Conservation (phyloP, 2,888 invertebrate species). For the Listrodromus nycthemerus region DNA sequence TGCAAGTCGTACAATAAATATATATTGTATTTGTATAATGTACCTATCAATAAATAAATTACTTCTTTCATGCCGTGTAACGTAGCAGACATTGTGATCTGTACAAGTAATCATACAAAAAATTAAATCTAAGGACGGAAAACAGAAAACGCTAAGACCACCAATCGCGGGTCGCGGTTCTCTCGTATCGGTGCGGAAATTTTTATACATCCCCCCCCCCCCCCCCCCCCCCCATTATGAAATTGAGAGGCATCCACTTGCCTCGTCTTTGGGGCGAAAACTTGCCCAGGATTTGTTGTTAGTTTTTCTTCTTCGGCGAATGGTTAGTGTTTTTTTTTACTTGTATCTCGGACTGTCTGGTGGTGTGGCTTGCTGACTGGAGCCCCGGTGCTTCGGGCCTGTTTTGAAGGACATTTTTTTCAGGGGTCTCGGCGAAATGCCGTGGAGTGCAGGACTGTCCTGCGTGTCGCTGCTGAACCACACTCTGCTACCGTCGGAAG, state of each 20-base stretch:
- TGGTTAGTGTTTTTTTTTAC: constrained; percentile 70
- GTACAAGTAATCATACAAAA: constrained; percentile 81
- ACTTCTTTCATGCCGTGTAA: constrained; percentile 22
- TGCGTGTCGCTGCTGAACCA: constrained; percentile 85
- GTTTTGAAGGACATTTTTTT: constrained; percentile 90
- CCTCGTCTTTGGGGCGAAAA: constrained; percentile 2
- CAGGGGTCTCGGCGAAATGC: constrained; percentile 89
- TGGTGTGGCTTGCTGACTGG: constrained; percentile 79
- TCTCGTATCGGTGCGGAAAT: constrained; percentile 52
- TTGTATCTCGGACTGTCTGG: constrained; percentile 84
- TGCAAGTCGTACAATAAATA: constrained; percentile 43
- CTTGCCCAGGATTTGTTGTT: not conserved
- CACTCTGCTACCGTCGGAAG: constrained; percentile 85
- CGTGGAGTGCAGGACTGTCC: constrained; percentile 83
- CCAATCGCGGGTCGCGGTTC: constrained; percentile 40
- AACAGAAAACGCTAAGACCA: constrained; percentile 79
- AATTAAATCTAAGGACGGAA: constrained; percentile 84
- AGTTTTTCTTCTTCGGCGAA: constrained; percentile 46
- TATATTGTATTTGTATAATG: constrained; percentile 10
- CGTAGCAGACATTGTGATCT: constrained; percentile 68
- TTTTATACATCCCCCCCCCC: not conserved
- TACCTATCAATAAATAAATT: constrained; percentile 47
- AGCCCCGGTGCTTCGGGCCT: constrained; percentile 84
- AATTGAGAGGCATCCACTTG: constrained; percentile 13
- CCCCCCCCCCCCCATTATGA: not conserved